phyloP scores from a whole-genome alignment of 2,888 invertebrate species.

The Campoletis raptor region DNA sequence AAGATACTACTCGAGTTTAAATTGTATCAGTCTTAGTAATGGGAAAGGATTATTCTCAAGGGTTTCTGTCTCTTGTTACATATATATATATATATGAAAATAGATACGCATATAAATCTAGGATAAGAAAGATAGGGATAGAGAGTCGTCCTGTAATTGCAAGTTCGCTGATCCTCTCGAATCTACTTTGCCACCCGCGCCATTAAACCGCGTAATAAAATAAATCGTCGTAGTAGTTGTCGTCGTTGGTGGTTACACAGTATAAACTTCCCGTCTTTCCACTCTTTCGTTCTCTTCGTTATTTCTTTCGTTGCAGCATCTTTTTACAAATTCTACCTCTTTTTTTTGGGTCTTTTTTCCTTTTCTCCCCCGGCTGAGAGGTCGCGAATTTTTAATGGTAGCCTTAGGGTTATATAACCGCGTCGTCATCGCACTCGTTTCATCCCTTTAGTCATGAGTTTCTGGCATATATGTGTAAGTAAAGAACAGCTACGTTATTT shows the following conservation, averaged over 20 bases:
- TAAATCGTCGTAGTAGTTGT: conserved; percentile 69
- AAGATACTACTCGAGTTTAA: conserved; percentile 7
- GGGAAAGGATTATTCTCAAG: conserved; percentile 61
- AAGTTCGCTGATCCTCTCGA: conserved; percentile 70
- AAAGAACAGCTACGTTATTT: background rate
- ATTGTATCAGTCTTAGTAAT: conserved; percentile 44
- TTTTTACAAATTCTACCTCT: conserved; percentile 57
- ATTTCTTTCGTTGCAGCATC: conserved; percentile 56
- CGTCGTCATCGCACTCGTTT: conserved; percentile 42
- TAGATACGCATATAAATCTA: background rate
- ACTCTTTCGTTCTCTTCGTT: conserved; percentile 37
- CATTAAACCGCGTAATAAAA: conserved; percentile 72
- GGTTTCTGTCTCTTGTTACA: conserved; percentile 18
- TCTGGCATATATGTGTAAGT: background rate
- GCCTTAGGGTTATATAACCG: conserved; percentile 58
- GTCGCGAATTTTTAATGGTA: conserved; percentile 70
- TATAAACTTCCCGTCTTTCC: conserved; percentile 36
- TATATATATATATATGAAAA: conserved; percentile 5
- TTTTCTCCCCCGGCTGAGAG: conserved; percentile 30
- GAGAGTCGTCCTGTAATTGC: conserved; percentile 67
- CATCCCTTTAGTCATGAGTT: conserved; percentile 30
- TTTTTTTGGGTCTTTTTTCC: conserved; percentile 24
- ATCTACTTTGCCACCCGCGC: conserved; percentile 61
- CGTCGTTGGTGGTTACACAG: conserved; percentile 41
- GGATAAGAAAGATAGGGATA: conserved; percentile 23